These are phyloP conservation scores for Cynoglossus semilaevis DNA, from an alignment of 2,113 vertebrate species.

Conservation along the genomic window DNA sequence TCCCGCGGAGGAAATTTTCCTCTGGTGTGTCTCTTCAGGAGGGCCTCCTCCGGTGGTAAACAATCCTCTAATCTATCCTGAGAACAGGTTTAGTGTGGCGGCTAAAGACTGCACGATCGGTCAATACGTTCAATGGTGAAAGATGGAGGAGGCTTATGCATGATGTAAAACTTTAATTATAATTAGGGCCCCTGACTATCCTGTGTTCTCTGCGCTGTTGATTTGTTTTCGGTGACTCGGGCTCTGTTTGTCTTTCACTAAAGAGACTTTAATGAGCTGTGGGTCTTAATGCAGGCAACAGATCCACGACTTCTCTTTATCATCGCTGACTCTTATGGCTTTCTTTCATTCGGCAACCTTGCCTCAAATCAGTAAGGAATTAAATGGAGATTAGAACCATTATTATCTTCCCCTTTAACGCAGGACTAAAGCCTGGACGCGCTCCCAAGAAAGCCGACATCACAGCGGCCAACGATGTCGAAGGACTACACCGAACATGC, in stretches of 20 bases:
- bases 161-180: conserved; percentile 58
- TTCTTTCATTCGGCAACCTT: conserved; percentile 22
- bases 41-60: conserved; percentile 28
- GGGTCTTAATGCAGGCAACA: conserved; percentile 41
- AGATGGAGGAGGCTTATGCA: conserved; percentile 3
- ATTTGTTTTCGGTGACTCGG: conserved; percentile 47
- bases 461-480: too few species aligned
- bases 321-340: conserved; percentile 19
- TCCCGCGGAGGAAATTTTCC: conserved; percentile 17
- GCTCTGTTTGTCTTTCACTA: conserved; percentile 32
- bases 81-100: conserved; percentile 13
- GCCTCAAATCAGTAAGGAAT: conserved; percentile 16
- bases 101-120: conserved; percentile 1
- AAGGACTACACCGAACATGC: too few species aligned
- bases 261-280: conserved; percentile 54
- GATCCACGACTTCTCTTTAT: conserved; percentile 38
- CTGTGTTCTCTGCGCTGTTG: conserved; percentile 40
- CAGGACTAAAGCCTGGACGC: not conserved
- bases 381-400: conserved; percentile 10
- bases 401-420: conserved; percentile 6
- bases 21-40: not conserved
- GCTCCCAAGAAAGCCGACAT: not conserved
- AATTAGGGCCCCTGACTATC: conserved; percentile 37
- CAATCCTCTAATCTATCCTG: conserved; percentile 16
- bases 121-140: conserved; percentile 24